Conservation (phyloP, 2,888 invertebrate genomes). For the Lochmaea capreae region DNA sequence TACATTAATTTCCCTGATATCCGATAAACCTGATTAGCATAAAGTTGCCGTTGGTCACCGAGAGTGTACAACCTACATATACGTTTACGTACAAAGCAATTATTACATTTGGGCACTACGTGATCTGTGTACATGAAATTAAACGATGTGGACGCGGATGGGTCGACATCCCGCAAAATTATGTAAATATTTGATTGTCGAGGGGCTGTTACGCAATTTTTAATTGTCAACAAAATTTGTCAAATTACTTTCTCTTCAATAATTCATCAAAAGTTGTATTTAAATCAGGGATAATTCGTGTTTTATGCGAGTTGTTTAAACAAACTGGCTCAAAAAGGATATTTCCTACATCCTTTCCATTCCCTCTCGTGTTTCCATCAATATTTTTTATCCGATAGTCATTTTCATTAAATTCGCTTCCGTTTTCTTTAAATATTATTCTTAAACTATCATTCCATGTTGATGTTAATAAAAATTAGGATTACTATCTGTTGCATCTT, state of each 20-base stretch:
- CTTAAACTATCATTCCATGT: too few relatives aligned
- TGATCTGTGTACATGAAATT: slow-evolving; percentile 36
- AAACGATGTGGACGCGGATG: slow-evolving; percentile 12
- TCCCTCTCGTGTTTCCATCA: too few relatives aligned
- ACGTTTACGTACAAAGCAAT: slow-evolving; percentile 40
- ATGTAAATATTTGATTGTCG: slow-evolving; percentile 12
- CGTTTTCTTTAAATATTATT: too few relatives aligned
- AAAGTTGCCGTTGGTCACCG: slow-evolving; percentile 34
- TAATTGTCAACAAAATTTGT: not conserved
- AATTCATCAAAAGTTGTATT: not conserved
- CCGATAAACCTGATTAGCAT: slow-evolving; percentile 39
- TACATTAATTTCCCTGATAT: slow-evolving; percentile 33
- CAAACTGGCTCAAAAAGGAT: too few relatives aligned
- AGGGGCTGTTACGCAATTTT: not conserved
- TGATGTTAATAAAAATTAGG: too few relatives aligned
- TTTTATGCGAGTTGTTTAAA: too few relatives aligned
- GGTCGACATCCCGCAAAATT: slow-evolving; percentile 13
- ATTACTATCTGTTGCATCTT: too few relatives aligned
- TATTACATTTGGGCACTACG: slow-evolving; percentile 40
- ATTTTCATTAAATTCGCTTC: too few relatives aligned
- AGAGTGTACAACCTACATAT: slow-evolving; percentile 35
- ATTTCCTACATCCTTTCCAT: not conserved
- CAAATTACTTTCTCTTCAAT: not conserved
- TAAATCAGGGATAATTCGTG: too few relatives aligned
- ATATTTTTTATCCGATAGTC: too few relatives aligned